Base-by-base conservation (phyloP, 2,113 vertebrate species). In the Oncorhynchus tshawytscha region DNA sequence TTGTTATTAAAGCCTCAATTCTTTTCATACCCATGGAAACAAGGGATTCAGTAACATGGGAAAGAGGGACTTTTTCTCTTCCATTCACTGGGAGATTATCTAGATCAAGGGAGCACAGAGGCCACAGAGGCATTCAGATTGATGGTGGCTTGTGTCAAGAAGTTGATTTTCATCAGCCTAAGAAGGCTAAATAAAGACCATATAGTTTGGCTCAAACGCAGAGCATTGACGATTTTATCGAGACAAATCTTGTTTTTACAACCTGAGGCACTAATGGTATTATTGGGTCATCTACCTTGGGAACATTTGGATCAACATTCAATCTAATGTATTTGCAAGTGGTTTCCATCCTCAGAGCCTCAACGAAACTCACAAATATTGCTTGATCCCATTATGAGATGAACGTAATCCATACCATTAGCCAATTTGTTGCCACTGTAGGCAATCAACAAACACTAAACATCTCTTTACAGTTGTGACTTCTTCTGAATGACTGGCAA, bases 71-170 rank as follows among this genome's bases (percentile, higher is more conserved):
- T 13, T 71, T 51, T 49, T 70, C 64, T 72, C 54, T 34, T 13
- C 51, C 22, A 59, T 74, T 18, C 51, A 67, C 62, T 18, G 66
- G 45, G 73, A 80, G 78, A 81, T 75, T 77, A 86, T 81, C 78
- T 74, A 51, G 16, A 66, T 70, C 77, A 74, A 78, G 76, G 49
- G 71, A 27, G 72, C 12, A 29, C 22, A 25, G 34, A 77, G 77
- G 34, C 34, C 39, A 16, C 20, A 72, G 25, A 24, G 49, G 76
- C 70, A 78, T 70, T 71, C 65, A 29, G 48, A 60, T 64, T 59
- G 49, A 69, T 57, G 22, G 69, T 18, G 27, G 5, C 75, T 69
- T 68, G 84, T 80, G 79, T 82, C 48, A 72, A 86, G 48, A 11
- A 20, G n/a, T 51, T 70, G 57, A 54, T 54, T 27, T 59, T 60